These are phyloP conservation scores for Phaenicophaeus curvirostris DNA, from an alignment of 2,797 vertebrate species.

Conservation along the genomic window DNA sequence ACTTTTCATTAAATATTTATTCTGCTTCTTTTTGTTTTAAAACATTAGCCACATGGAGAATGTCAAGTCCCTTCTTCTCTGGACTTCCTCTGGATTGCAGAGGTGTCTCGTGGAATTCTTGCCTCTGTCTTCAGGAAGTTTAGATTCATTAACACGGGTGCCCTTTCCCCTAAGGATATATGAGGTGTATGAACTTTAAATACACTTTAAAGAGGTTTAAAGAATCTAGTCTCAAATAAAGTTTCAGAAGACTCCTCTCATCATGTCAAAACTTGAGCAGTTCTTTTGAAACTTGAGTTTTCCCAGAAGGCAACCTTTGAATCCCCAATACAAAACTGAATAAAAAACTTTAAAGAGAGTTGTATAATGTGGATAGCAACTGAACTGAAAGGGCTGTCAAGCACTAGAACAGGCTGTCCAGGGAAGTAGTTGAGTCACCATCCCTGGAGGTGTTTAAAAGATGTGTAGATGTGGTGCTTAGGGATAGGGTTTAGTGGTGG, in stretches of 20 bases:
- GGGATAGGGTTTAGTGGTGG: too few relatives aligned
- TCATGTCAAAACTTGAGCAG: background rate
- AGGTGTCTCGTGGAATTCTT: background rate
- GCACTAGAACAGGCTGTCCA: too few relatives aligned
- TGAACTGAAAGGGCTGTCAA: too few relatives aligned
- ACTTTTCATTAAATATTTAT: background rate
- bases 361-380: too few relatives aligned
- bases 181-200: rapidly evolving
- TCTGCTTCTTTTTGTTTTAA: background rate
- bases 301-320: background rate
- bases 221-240: background rate
- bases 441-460: too few relatives aligned
- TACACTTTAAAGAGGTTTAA: background rate
- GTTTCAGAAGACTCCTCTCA: background rate
- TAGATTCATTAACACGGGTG: background rate
- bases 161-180: background rate
- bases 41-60: background rate
- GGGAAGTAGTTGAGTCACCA: too few relatives aligned
- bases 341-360: background rate
- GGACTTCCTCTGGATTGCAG: background rate
- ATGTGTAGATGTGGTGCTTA: too few relatives aligned
- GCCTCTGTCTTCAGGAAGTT: background rate
- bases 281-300: background rate
- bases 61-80: background rate
- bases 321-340: background rate